phyloP scores from a whole-genome alignment of 2,888 invertebrate species.

The Oligia latruncula region DNA sequence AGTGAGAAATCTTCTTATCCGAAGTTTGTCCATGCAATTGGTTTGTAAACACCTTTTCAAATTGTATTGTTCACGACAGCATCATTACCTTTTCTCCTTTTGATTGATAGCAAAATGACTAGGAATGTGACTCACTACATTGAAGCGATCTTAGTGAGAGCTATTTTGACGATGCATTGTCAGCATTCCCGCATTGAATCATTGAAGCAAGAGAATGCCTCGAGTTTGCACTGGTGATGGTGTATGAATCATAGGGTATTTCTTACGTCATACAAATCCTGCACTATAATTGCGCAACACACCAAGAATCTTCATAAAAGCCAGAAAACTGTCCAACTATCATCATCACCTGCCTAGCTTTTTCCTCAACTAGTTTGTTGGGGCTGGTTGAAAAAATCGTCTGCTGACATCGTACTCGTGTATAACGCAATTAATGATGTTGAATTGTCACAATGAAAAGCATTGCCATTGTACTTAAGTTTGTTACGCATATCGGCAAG shows the following conservation, averaged over 20 bases:
- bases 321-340: no score
- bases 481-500: not conserved
- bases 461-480: not conserved
- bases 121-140: not conserved
- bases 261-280: not conserved
- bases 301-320: not conserved
- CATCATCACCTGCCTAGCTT: no score
- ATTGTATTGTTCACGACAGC: not conserved
- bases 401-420: not conserved
- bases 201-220: slow-evolving; percentile 11
- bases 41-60: not conserved
- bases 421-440: not conserved
- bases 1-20: not conserved
- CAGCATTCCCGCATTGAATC: slow-evolving; percentile 10
- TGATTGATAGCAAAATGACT: not conserved
- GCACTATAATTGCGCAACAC: not conserved
- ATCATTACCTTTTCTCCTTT: no score
- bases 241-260: not conserved
- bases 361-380: no score
- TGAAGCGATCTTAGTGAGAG: slow-evolving; percentile 6
- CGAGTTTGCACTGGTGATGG: not conserved
- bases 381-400: not conserved
- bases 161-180: slow-evolving; percentile 16
- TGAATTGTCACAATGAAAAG: not conserved
- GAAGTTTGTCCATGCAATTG: not conserved